Conservation (phyloP, 2,888 invertebrate genomes). For the Drosophila peninsularis region DNA sequence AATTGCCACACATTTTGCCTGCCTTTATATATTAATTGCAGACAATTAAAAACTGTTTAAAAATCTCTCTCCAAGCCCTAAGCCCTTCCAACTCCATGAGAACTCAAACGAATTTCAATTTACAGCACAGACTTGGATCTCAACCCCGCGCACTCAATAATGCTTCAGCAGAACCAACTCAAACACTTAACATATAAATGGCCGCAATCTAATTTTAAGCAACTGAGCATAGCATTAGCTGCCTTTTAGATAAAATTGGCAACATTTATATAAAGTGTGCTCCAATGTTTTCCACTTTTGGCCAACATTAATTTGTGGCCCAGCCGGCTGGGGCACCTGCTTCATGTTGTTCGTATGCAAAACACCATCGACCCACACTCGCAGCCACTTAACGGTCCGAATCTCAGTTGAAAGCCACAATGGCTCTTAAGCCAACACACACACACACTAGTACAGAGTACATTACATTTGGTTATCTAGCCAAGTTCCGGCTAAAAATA, state of each 20-base stretch:
- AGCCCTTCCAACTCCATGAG: not conserved
- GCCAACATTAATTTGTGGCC: conserved; percentile 53
- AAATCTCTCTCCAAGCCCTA: not conserved
- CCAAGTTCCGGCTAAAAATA: conserved; percentile 45
- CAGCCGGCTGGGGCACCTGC: conserved; percentile 3
- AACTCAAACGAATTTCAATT: not conserved
- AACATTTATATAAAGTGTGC: conserved; percentile 58
- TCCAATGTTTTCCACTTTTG: conserved; percentile 53
- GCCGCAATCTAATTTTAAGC: not conserved
- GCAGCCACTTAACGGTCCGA: conserved; percentile 50
- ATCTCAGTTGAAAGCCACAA: conserved; percentile 49
- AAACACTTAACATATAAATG: not conserved
- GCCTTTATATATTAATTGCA: no score
- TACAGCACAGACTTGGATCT: not conserved
- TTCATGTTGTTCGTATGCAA: conserved; percentile 61
- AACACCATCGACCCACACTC: conserved; percentile 45
- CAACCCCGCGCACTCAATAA: not conserved
- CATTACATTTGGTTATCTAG: conserved; percentile 30
- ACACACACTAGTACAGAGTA: conserved; percentile 1
- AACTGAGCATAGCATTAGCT: conserved; percentile 24
- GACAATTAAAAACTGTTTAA: no score
- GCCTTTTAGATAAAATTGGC: conserved; percentile 50
- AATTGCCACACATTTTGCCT: no score
- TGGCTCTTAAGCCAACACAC: conserved; percentile 45
- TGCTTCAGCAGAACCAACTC: not conserved